These are phyloP conservation scores for Solea senegalensis DNA, from an alignment of 2,113 vertebrate genomes.

Conservation along the genomic window DNA sequence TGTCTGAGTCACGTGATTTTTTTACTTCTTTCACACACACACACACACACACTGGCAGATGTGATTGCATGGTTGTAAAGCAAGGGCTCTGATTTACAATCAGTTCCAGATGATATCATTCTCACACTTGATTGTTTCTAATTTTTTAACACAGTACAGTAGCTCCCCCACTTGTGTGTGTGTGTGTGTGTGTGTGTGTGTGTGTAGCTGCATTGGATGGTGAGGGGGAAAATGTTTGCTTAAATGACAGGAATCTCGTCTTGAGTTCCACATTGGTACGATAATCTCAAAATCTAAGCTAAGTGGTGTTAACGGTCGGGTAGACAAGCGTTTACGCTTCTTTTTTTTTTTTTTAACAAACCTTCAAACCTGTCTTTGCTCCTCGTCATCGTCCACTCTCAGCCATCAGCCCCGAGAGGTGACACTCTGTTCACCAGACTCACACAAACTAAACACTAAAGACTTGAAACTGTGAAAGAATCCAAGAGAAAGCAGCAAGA, in stretches of 20 bases:
- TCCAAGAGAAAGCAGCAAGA: conserved; percentile 35
- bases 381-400: conserved; percentile 7
- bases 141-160: too few relatives aligned
- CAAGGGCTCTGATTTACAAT: conserved; percentile 72
- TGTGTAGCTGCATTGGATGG: conserved; percentile 24
- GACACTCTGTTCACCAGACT: conserved; percentile 29
- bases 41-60: conserved; percentile 11
- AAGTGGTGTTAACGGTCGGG: conserved; percentile 14
- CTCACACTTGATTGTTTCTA: conserved; percentile 21
- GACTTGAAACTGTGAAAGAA: conserved; percentile 74
- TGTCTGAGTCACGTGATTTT: conserved; percentile 43
- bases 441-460: conserved; percentile 62
- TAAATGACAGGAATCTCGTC: conserved; percentile 34
- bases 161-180: neutral
- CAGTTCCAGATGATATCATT: conserved; percentile 61
- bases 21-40: conserved; percentile 7
- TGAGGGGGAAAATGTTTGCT: conserved; percentile 3
- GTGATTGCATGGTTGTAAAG: conserved; percentile 37
- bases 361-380: conserved; percentile 32
- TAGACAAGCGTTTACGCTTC: conserved; percentile 28
- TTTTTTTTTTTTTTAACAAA: neutral
- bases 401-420: neutral
- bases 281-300: conserved; percentile 67
- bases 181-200: conserved; percentile 27
- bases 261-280: conserved; percentile 53